Evolutionary conservation across 2,888 invertebrate species (phyloP).

Genomic region (Hirtodrosophila alboralis): DNA sequence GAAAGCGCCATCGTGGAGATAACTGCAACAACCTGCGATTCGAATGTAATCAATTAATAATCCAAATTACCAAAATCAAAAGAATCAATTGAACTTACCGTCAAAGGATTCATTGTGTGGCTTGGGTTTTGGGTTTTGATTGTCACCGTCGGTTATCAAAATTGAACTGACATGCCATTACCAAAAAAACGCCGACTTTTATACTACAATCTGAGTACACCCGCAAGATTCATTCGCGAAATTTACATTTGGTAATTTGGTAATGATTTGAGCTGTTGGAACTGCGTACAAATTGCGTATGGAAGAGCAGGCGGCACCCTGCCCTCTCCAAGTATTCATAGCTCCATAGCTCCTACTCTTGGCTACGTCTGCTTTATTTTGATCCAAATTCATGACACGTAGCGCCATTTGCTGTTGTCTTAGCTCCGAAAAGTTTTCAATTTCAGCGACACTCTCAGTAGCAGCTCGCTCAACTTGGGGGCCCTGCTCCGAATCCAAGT

Average conservation of each 20-base stretch:
- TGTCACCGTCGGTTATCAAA: slow-evolving; percentile 84
- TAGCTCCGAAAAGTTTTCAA: slow-evolving; percentile 47
- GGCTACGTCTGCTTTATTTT: slow-evolving; percentile 50
- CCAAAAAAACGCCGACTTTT: slow-evolving; percentile 80
- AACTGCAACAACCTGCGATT: slow-evolving; percentile 81
- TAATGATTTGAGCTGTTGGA: slow-evolving; percentile 26
- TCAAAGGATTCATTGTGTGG: slow-evolving; percentile 84
- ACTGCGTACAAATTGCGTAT: slow-evolving; percentile 59
- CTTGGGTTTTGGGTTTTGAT: slow-evolving; percentile 75
- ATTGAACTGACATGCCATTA: slow-evolving; percentile 84
- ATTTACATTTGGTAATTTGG: slow-evolving; percentile 63
- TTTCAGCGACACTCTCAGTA: slow-evolving; percentile 35
- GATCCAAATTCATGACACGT: slow-evolving; percentile 76
- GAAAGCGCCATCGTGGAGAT: slow-evolving; percentile 82
- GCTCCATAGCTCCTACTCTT: slow-evolving; percentile 5
- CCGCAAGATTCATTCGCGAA: slow-evolving; percentile 56
- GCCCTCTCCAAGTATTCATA: too few relatives aligned
- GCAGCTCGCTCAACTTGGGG: slow-evolving; percentile 22
- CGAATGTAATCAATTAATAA: slow-evolving; percentile 3
- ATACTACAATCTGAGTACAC: slow-evolving; percentile 69
- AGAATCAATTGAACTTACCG: slow-evolving; percentile 78
- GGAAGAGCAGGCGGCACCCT: too few relatives aligned
- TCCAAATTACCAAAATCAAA: neutral
- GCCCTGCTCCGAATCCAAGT: slow-evolving; percentile 28
- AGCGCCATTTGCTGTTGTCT: slow-evolving; percentile 53